phyloP scores from a whole-genome alignment of 2,797 vertebrate species.

The Diplodus puntazzo region DNA sequence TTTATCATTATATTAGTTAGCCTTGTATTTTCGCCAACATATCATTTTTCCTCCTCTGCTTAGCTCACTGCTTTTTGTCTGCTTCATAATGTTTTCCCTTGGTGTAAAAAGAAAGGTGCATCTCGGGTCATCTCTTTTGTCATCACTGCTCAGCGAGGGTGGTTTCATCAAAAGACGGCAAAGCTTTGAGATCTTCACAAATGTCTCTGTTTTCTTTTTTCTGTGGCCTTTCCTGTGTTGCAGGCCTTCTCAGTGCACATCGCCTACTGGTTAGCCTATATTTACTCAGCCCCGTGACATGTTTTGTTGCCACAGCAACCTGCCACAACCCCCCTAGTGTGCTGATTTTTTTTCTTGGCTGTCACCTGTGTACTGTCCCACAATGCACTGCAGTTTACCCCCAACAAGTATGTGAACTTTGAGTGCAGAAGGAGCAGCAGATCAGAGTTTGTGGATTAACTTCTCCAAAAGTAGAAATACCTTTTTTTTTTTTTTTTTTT shows the following conservation, averaged over 20 bases:
- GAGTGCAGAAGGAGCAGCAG: constrained; percentile 17
- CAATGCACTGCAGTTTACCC: constrained; percentile 63
- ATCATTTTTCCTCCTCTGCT: not conserved
- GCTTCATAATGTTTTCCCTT: constrained; percentile 1
- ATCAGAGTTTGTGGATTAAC: constrained; percentile 12
- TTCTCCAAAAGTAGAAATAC: not conserved
- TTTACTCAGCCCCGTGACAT: constrained; percentile 78
- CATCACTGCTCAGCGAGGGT: constrained; percentile 21
- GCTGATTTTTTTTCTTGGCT: constrained; percentile 56
- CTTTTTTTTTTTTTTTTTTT: not conserved
- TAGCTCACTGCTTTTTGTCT: not conserved
- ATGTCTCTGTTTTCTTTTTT: constrained; percentile 31
- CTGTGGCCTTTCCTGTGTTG: constrained; percentile 42
- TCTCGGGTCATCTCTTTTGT: constrained; percentile 45
- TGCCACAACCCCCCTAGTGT: constrained; percentile 58
- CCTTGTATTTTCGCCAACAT: constrained; percentile 1
- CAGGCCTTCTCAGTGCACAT: constrained; percentile 48
- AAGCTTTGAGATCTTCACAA: constrained; percentile 42
- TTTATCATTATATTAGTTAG: constrained; percentile 14
- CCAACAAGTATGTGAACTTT: constrained; percentile 21
- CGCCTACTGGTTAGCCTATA: constrained; percentile 75
- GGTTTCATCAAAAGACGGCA: constrained; percentile 29
- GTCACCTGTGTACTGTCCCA: constrained; percentile 75
- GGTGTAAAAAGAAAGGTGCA: constrained; percentile 16
- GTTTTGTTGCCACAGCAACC: constrained; percentile 82